Evolutionary conservation across 2,797 vertebrate genomes (phyloP), one percentile per base, ranked within the genome.

Genomic region (Ctenopoma multispine): DNA sequence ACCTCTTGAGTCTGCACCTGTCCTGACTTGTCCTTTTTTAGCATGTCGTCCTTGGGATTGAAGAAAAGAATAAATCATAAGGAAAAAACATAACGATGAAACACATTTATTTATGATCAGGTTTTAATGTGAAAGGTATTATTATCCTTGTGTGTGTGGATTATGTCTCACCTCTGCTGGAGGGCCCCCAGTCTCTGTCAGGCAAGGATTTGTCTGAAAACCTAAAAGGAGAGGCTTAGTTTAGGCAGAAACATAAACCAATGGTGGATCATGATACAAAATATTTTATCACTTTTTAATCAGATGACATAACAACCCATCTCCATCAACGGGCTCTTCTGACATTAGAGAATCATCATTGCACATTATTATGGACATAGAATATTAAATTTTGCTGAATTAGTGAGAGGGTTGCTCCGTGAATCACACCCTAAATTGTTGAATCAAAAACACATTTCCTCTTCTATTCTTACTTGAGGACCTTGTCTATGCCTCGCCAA

Each of bases 1-100:
- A 96, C 96, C 93, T 94, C 86, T 94, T 44, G 94, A 91, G 0
- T 95, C 84, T 12, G 78, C 65, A 31, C 89, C 84, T 61, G 89
- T 68, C 72, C 89, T 92, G 63, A 91, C 64, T 55, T 92, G 89
- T 69, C 91, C 91, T 92, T 80, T 92, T 85, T 86, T 92, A 27
- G 81, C 7, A 71, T 82, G 94, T 87, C 92, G 91, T 73, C 94
- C 94, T 96, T 96, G 69, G 6, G 71, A 80, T 56, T 13, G 0
- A 46, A 69, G 77, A 69, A 21, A 21, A 17, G 0, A 20, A 57
- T 20, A n/a, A 41, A 57, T 46, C 50, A 57, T 36, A 14, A 23
- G 4, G 23, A 46, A 11, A n/a, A 18, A 47, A n/a, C 0, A 44
- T 13, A 51, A 50, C 4, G 17, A 47, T 18, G 7, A 47, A 65